These are phyloP conservation scores for Pterocles burchelli DNA, from an alignment of 2,113 vertebrate genomes.

Conservation along the genomic window DNA sequence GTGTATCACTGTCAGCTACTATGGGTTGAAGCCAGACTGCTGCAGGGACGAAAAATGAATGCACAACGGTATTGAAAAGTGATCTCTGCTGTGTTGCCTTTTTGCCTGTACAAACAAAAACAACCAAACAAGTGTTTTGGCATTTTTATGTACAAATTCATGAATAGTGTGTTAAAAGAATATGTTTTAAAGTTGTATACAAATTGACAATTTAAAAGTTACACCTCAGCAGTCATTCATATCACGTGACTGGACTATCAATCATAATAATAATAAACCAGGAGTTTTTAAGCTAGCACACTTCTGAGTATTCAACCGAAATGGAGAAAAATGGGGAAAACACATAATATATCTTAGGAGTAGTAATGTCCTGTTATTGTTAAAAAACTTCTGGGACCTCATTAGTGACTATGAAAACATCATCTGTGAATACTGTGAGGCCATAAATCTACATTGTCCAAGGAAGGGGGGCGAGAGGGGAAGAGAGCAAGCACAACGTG, in stretches of 20 bases:
- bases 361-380: constrained; percentile 83
- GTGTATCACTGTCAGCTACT: not conserved
- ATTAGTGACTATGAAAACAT: constrained; percentile 84
- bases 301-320: constrained; percentile 74
- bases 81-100: not conserved
- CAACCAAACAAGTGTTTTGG: not conserved
- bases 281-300: constrained; percentile 62
- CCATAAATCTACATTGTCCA: constrained; percentile 77
- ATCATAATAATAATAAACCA: constrained; percentile 66
- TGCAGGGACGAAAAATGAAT: not conserved
- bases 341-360: constrained; percentile 79
- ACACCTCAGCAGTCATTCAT: constrained; percentile 12
- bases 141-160: not conserved
- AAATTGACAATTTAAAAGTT: constrained; percentile 44
- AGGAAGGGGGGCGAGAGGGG: constrained; percentile 15
- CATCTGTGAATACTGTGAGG: constrained; percentile 73
- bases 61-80: not conserved
- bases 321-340: constrained; percentile 76
- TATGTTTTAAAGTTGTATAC: constrained; percentile 12
- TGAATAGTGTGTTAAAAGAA: not conserved
- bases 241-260: constrained; percentile 54
- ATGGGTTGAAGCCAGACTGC: not conserved
- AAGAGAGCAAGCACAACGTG: constrained; percentile 54
- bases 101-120: not conserved
- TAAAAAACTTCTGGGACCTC: constrained; percentile 85